Evolutionary conservation across 2,113 vertebrate genomes (phyloP), one percentile per base, ranked within the genome.

Genomic region (Lophotis ruficrista): DNA sequence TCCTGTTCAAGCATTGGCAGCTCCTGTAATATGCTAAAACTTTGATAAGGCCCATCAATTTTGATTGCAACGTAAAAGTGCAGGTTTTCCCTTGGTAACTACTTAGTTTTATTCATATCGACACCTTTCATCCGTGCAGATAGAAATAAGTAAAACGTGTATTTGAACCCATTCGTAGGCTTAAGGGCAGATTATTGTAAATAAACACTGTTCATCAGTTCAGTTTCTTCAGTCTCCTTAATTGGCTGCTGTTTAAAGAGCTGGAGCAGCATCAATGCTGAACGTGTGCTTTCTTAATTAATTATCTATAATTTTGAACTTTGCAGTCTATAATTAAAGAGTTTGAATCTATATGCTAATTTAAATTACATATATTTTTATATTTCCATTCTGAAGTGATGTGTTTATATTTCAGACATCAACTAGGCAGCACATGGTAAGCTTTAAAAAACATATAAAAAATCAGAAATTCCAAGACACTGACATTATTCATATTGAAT

Each of bases 61-160:
- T 92, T 96, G 93, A 97, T 94, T 84, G 83, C 87, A 96, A 88
- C 10, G 8, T 90, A 93, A 93, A 14, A 57, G 57, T 80, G 22
- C 58, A 83, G 65, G 73, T 95, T 90, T 96, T 90, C 96, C 94
- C 87, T 10, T 51, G 80, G 69, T 83, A 95, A 80, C 76, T 96
- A 96, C 96, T 98, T 97, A 97, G 64, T 78, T 96, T 95, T 93
- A 92, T 93, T 97, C 89, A 84, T 71, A 94, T 66, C 88, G 43
- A 75, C 76, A 97, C 83, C 89, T 96, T 97, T 96, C 86, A 80
- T 95, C 70, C 31, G 51, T 56, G 85, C 53, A 94, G 85, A 69
- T 18, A 78, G 72, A 91, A 94, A 93, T 10, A 5, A 53, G 75
- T 83, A 95, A 90, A 83, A 95, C 27, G 31, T 54, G 66, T 57